Percentiles rank a stretch among this genome's conserved stretches.
Conservation (phyloP, 2,113 vertebrate genomes). For the Oreochromis spilurus region DNA sequence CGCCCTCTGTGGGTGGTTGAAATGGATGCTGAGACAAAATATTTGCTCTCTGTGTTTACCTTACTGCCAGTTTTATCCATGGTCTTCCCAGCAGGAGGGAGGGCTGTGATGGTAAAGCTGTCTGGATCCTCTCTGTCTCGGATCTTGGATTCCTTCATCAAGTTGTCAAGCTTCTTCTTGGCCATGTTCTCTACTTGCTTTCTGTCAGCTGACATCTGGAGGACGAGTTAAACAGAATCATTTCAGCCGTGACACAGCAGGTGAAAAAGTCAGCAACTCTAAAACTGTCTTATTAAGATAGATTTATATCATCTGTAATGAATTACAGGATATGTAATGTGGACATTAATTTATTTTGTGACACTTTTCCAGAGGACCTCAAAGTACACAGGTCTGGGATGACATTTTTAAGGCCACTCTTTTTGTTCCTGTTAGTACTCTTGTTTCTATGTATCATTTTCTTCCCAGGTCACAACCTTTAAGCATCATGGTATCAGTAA, state of each 20-base stretch:
- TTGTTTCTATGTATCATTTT: background rate
- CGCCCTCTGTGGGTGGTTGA: background rate
- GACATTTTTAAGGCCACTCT: background rate
- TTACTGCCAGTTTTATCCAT: slow-evolving; percentile 65
- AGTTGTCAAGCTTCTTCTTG: slow-evolving; percentile 90
- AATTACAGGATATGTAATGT: background rate
- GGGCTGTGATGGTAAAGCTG: slow-evolving; percentile 80
- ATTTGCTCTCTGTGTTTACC: slow-evolving; percentile 46
- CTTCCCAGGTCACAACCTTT: background rate
- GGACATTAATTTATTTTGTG: background rate
- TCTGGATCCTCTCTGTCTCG: slow-evolving; percentile 90
- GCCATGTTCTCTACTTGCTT: slow-evolving; percentile 92
- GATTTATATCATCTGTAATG: background rate
- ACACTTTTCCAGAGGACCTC: background rate
- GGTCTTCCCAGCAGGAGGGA: slow-evolving; percentile 72
- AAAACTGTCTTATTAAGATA: background rate
- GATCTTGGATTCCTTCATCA: slow-evolving; percentile 96
- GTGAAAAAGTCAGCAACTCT: background rate
- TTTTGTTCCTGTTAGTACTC: background rate
- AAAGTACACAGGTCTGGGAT: background rate
- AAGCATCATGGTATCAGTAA: background rate
- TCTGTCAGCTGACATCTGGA: slow-evolving; percentile 85
- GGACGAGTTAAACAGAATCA: background rate
- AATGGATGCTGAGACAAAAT: background rate
- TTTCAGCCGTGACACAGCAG: background rate